Percentiles rank a stretch among this genome's conserved stretches.
Evolutionary conservation across 2,797 vertebrate species (phyloP).

Genomic region (Chelmon rostratus): DNA sequence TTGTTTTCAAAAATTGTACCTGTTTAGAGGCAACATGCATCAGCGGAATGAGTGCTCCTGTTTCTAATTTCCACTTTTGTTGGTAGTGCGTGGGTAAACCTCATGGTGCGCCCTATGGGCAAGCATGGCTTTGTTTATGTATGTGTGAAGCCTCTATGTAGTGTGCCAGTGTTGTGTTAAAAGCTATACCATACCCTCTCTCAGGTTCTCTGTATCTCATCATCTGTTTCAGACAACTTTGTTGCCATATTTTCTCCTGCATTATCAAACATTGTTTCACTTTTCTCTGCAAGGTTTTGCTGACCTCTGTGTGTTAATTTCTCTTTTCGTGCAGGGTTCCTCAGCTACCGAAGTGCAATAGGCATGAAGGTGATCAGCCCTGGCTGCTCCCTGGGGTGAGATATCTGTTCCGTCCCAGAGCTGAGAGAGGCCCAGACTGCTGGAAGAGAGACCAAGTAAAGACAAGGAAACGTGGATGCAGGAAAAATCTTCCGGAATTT

Average conservation of each 20-base stretch:
- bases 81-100: neutral
- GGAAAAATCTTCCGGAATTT: slow-evolving; percentile 42
- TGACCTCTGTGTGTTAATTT: slow-evolving; percentile 38
- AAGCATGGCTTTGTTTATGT: slow-evolving; percentile 58
- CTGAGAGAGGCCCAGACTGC: slow-evolving; percentile 62
- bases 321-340: slow-evolving; percentile 69
- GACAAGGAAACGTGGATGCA: slow-evolving; percentile 42
- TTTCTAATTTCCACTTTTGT: neutral
- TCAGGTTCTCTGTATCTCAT: neutral
- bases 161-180: neutral
- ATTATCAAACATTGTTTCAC: neutral
- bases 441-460: slow-evolving; percentile 44
- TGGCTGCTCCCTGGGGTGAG: slow-evolving; percentile 75
- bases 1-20: neutral
- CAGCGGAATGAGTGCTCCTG: neutral
- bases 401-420: slow-evolving; percentile 72
- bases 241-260: neutral
- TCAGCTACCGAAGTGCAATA: slow-evolving; percentile 66
- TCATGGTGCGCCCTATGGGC: neutral
- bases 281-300: neutral
- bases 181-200: neutral
- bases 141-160: neutral
- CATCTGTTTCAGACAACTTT: neutral
- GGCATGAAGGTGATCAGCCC: slow-evolving; percentile 76
- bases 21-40: neutral